These are phyloP conservation scores for Doris montereyensis DNA, from an alignment of 2,888 invertebrate species.

Conservation along the genomic window DNA sequence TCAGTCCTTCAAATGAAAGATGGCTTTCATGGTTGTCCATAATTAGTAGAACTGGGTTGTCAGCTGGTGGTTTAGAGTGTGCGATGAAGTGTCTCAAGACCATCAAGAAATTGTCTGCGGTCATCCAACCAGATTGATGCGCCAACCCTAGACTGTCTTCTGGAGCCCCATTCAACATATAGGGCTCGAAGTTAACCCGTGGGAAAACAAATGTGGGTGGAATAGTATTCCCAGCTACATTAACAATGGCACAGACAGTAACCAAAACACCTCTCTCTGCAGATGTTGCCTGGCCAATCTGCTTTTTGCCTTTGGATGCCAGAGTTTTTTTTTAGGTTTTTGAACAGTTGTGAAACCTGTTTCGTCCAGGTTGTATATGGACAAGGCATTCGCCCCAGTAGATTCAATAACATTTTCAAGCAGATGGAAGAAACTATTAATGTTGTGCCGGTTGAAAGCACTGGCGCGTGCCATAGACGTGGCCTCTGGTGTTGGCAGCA, in stretches of 20 bases:
- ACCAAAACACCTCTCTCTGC: constrained; percentile 39
- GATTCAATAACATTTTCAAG: constrained; percentile 34
- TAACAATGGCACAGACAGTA: constrained; percentile 35
- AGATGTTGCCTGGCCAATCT: constrained; percentile 41
- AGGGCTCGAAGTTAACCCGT: constrained; percentile 25
- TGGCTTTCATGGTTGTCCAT: constrained; percentile 28
- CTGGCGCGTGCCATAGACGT: constrained; percentile 44
- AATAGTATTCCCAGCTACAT: constrained; percentile 32
- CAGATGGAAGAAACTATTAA: constrained; percentile 38
- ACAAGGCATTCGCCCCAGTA: too few relatives aligned
- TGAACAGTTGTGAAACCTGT: constrained; percentile 33
- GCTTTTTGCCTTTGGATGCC: constrained; percentile 33
- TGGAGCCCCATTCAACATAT: constrained; percentile 34
- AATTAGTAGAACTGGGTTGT: constrained; percentile 26
- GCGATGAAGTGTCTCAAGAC: constrained; percentile 35
- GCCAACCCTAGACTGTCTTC: constrained; percentile 28
- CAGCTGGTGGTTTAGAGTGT: not conserved
- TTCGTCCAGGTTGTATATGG: constrained; percentile 31
- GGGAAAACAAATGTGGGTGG: constrained; percentile 43
- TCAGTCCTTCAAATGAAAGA: not conserved
- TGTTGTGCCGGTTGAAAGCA: constrained; percentile 44
- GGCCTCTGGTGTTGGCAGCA: constrained; percentile 42
- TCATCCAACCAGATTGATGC: constrained; percentile 42
- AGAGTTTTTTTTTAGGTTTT: constrained; percentile 20
- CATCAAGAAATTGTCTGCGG: constrained; percentile 13